Evolutionary conservation across 2,888 invertebrate species (phyloP).

Genomic region (Brenthis hecate): DNA sequence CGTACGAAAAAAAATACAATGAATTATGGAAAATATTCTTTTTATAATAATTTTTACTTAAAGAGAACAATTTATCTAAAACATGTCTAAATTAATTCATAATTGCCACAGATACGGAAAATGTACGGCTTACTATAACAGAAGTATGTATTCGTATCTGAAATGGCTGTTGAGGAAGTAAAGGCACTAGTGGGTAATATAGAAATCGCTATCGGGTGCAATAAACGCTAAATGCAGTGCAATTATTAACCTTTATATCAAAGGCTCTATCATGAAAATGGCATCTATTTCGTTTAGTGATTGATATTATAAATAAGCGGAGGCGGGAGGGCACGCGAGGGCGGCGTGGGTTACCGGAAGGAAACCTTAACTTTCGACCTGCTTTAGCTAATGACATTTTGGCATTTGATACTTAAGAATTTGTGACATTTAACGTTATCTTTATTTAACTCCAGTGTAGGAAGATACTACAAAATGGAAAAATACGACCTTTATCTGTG

Average conservation of each 20-base stretch:
- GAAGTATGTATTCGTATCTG: constrained; percentile 19
- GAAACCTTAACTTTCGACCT: constrained; percentile 63
- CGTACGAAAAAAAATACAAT: no score
- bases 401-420: constrained; percentile 23
- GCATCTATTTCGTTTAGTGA: constrained; percentile 62
- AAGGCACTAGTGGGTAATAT: constrained; percentile 24
- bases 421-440: constrained; percentile 10
- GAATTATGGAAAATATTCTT: no score
- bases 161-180: constrained; percentile 21
- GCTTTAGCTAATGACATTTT: constrained; percentile 41
- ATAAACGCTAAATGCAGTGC: constrained; percentile 37
- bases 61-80: no score
- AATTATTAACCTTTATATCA: constrained; percentile 38
- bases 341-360: constrained; percentile 76
- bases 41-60: no score
- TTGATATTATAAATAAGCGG: constrained; percentile 61
- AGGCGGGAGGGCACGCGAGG: constrained; percentile 58
- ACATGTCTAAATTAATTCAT: neutral
- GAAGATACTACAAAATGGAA: constrained; percentile 1
- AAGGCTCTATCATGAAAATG: constrained; percentile 58
- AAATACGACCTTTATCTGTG: constrained; percentile 11
- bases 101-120: neutral
- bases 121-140: constrained; percentile 6
- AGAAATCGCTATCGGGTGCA: constrained; percentile 32
- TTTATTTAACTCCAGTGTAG: constrained; percentile 6